Conservation (phyloP, 2,888 invertebrate genomes). For the Priapulus caudatus region DNA sequence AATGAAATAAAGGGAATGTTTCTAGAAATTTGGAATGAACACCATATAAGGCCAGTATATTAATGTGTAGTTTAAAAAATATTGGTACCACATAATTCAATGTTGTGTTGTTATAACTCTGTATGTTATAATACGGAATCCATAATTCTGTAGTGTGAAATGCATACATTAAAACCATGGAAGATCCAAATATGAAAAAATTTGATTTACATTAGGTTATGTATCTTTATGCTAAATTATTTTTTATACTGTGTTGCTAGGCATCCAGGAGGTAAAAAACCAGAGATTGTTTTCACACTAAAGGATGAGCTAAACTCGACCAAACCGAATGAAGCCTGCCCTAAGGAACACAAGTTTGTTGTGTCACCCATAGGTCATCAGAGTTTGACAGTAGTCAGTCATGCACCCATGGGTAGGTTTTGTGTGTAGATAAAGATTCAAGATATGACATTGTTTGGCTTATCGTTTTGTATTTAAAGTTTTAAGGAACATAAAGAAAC, state of each 20-base stretch:
- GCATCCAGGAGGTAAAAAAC: constrained; percentile 48
- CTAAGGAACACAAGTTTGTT: constrained; percentile 79
- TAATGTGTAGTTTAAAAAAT: background rate
- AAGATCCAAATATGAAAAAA: too few species aligned
- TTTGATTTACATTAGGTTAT: too few species aligned
- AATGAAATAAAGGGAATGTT: too few species aligned
- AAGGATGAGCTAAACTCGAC: constrained; percentile 59
- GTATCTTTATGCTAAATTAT: constrained; percentile 6
- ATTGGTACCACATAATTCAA: too few species aligned
- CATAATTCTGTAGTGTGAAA: background rate
- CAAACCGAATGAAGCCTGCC: constrained; percentile 56
- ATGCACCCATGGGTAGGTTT: constrained; percentile 37
- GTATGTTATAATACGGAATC: too few species aligned
- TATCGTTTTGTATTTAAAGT: too few species aligned
- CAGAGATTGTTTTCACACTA: constrained; percentile 73
- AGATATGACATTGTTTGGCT: too few species aligned
- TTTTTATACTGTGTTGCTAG: background rate
- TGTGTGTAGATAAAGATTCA: too few species aligned
- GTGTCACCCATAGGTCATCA: constrained; percentile 81
- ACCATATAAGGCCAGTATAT: background rate
- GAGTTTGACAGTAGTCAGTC: constrained; percentile 82
- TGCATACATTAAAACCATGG: constrained; percentile 11
- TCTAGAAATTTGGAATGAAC: too few species aligned
- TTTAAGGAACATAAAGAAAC: too few species aligned
- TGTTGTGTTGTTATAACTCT: too few species aligned